Conservation (phyloP, 2,888 invertebrate species). For the Sesamia inferens region DNA sequence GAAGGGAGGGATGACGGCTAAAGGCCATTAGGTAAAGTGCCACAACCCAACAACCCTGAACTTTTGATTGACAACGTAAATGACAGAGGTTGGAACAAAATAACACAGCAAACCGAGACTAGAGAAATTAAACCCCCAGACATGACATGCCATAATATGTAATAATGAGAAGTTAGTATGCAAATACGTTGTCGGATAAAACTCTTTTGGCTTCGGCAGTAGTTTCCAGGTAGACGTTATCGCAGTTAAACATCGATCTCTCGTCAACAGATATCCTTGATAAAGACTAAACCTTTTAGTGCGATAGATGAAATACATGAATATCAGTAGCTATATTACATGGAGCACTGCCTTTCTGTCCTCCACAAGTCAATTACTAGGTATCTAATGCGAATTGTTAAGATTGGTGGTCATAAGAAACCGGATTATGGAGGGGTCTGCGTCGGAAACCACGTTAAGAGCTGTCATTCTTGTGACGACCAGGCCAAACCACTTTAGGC, state of each 20-base stretch:
- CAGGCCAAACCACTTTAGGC: no score
- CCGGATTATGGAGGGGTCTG: no score
- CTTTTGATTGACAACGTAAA: slow-evolving; percentile 80
- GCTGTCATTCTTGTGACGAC: no score
- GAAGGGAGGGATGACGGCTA: slow-evolving; percentile 75
- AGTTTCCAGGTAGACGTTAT: slow-evolving; percentile 54
- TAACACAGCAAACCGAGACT: slow-evolving; percentile 49
- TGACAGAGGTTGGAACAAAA: slow-evolving; percentile 70
- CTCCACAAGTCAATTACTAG: no score
- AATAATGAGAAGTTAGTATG: slow-evolving; percentile 27
- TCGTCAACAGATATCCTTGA: slow-evolving; percentile 52
- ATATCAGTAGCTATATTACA: no score
- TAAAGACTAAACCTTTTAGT: slow-evolving; percentile 62
- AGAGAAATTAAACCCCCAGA: slow-evolving; percentile 35
- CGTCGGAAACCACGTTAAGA: no score
- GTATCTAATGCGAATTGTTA: no score
- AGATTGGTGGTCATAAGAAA: no score
- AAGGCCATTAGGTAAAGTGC: slow-evolving; percentile 74
- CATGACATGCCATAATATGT: slow-evolving; percentile 22
- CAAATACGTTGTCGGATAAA: slow-evolving; percentile 20
- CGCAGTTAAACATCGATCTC: slow-evolving; percentile 49
- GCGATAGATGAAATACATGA: slow-evolving; percentile 29
- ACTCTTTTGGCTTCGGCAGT: slow-evolving; percentile 12
- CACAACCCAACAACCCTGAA: slow-evolving; percentile 71
- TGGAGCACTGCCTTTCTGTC: no score